Percentiles rank a stretch among this genome's conserved stretches.
Conservation (phyloP, 1,140 invertebrate genomes). For the Ips typographus region DNA sequence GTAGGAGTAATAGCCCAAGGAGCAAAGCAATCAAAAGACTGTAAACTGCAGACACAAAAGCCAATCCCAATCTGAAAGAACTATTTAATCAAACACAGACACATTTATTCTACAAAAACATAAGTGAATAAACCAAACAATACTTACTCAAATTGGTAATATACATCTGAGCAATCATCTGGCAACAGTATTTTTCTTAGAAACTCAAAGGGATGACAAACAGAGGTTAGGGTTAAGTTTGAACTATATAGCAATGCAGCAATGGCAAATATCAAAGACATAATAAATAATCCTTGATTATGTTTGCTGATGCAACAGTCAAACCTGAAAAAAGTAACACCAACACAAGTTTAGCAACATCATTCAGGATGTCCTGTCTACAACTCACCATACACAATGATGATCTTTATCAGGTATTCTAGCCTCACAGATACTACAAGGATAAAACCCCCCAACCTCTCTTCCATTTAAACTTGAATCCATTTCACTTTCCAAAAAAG, state of each 20-base stretch:
- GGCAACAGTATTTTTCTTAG: conserved; percentile 65
- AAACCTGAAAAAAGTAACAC: conserved; percentile 58
- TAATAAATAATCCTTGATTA: conserved; percentile 65
- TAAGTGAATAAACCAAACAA: conserved; percentile 1
- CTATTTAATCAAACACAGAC: neutral
- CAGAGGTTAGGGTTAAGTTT: conserved; percentile 69
- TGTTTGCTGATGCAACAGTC: conserved; percentile 69
- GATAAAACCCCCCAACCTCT: conserved; percentile 36
- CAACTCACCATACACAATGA: conserved; percentile 57
- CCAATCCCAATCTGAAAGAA: conserved; percentile 46
- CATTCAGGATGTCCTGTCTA: neutral
- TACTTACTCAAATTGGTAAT: conserved; percentile 66
- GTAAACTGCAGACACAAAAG: conserved; percentile 47
- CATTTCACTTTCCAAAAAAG: conserved; percentile 35
- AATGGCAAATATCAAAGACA: conserved; percentile 61
- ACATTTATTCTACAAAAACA: no score
- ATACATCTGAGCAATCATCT: conserved; percentile 71
- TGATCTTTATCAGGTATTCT: conserved; percentile 53
- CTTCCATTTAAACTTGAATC: conserved; percentile 39
- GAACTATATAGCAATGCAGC: conserved; percentile 65
- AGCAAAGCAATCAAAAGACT: conserved; percentile 42
- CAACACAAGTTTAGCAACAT: neutral
- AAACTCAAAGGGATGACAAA: conserved; percentile 68
- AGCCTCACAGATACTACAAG: conserved; percentile 52
- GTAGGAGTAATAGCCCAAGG: conserved; percentile 39